Evolutionary conservation across 2,797 vertebrate genomes (phyloP).

Genomic region (Pygocentrus nattereri): DNA sequence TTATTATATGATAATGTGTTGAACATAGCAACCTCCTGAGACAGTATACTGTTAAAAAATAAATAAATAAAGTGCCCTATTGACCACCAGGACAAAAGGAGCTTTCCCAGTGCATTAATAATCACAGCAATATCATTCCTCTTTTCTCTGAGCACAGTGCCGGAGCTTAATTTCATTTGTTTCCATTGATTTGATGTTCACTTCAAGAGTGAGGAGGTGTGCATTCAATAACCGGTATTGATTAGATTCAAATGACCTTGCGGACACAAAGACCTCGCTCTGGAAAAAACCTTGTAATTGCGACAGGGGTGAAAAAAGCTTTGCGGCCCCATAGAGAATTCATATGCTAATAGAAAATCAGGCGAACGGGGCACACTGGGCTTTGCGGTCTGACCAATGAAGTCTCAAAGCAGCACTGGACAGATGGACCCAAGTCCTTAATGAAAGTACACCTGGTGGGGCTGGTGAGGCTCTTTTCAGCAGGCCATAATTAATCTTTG

Average conservation of each 20-base stretch:
- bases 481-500: slow-evolving; percentile 68
- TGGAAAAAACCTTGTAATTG: slow-evolving; percentile 36
- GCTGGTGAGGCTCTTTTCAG: slow-evolving; percentile 44
- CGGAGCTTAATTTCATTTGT: slow-evolving; percentile 81
- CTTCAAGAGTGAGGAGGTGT: slow-evolving; percentile 68
- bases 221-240: slow-evolving; percentile 74
- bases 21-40: slow-evolving; percentile 1
- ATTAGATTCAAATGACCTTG: slow-evolving; percentile 79
- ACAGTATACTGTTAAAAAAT: not conserved
- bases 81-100: slow-evolving; percentile 63
- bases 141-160: slow-evolving; percentile 50
- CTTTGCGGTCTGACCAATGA: slow-evolving; percentile 45
- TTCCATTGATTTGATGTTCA: slow-evolving; percentile 78
- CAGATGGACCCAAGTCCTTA: slow-evolving; percentile 56
- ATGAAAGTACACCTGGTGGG: slow-evolving; percentile 35
- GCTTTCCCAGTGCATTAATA: slow-evolving; percentile 76
- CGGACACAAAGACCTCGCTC: slow-evolving; percentile 63
- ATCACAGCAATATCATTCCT: slow-evolving; percentile 77
- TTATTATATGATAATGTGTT: not conserved
- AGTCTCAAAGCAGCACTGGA: slow-evolving; percentile 39
- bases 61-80: slow-evolving; percentile 44
- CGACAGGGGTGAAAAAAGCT: slow-evolving; percentile 5
- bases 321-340: slow-evolving; percentile 28
- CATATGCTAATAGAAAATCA: slow-evolving; percentile 55
- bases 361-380: slow-evolving; percentile 23